Conservation (phyloP, 2,888 invertebrate species). For the Helobdella robusta region DNA sequence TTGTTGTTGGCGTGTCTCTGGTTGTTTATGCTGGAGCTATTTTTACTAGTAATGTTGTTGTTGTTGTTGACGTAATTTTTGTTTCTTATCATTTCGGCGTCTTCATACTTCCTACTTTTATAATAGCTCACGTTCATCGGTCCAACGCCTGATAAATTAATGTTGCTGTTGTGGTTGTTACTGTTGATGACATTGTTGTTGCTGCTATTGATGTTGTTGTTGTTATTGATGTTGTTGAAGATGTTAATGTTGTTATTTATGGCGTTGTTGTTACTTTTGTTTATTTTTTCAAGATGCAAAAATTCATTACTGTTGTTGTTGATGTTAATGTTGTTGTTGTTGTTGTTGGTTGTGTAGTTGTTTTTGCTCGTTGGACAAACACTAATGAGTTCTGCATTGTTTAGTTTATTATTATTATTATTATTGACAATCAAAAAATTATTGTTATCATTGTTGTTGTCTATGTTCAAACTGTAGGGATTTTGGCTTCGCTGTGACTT, state of each 20-base stretch:
- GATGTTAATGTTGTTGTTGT: too few species aligned
- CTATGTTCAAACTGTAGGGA: too few species aligned
- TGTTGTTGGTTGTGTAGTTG: background rate
- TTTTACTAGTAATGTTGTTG: background rate
- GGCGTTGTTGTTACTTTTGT: background rate
- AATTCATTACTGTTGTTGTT: too few species aligned
- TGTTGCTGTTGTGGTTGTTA: slow-evolving; percentile 4
- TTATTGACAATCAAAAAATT: too few species aligned
- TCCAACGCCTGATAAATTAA: background rate
- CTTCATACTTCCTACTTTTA: too few species aligned
- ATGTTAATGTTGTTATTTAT: slow-evolving; percentile 1
- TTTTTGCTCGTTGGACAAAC: too few species aligned
- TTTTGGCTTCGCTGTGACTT: too few species aligned
- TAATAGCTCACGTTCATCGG: background rate
- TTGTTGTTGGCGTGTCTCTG: background rate
- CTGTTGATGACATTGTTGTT: background rate
- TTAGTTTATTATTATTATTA: too few species aligned
- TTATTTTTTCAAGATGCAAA: too few species aligned
- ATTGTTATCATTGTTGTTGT: too few species aligned
- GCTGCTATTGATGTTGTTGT: background rate
- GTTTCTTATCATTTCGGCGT: background rate
- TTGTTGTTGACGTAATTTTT: background rate
- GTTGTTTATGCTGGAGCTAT: background rate
- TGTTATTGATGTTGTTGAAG: background rate
- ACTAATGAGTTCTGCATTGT: too few species aligned